Evolutionary conservation across 2,113 vertebrate species (phyloP).

Genomic region (Neomonachus schauinslandi): DNA sequence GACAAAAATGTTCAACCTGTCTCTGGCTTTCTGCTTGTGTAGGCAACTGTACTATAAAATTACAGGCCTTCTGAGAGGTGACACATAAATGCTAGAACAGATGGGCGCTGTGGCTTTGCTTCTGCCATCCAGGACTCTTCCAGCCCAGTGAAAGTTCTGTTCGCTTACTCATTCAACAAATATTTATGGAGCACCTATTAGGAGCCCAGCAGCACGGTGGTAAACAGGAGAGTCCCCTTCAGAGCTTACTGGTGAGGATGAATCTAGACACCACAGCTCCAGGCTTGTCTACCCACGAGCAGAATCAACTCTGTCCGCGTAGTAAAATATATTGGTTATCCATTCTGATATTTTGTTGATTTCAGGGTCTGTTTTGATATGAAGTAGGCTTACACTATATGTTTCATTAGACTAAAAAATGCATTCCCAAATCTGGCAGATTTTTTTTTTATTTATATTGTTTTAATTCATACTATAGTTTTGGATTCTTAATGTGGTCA

Average conservation of each 20-base stretch:
- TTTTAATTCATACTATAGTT: not conserved
- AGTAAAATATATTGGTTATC: not conserved
- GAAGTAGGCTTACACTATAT: not conserved
- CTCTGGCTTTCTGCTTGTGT: not conserved
- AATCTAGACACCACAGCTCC: not conserved
- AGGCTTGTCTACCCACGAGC: not conserved
- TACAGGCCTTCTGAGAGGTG: not conserved
- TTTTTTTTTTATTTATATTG: not conserved
- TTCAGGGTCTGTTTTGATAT: not conserved
- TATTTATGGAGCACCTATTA: not conserved
- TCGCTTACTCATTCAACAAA: not conserved
- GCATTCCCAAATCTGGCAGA: not conserved
- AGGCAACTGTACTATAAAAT: not conserved
- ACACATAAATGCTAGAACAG: not conserved
- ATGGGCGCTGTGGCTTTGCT: not conserved
- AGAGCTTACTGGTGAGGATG: not conserved
- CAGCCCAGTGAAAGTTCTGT: not conserved
- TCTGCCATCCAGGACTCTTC: not conserved
- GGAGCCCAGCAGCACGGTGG: not conserved
- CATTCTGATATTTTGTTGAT: not conserved
- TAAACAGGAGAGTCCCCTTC: not conserved
- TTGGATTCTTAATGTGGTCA: not conserved
- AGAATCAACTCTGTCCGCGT: not conserved
- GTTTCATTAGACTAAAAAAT: not conserved
- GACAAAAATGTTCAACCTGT: not conserved